phyloP scores from a whole-genome alignment of 2,888 invertebrate genomes.

The Leptarthrus brevirostris region DNA sequence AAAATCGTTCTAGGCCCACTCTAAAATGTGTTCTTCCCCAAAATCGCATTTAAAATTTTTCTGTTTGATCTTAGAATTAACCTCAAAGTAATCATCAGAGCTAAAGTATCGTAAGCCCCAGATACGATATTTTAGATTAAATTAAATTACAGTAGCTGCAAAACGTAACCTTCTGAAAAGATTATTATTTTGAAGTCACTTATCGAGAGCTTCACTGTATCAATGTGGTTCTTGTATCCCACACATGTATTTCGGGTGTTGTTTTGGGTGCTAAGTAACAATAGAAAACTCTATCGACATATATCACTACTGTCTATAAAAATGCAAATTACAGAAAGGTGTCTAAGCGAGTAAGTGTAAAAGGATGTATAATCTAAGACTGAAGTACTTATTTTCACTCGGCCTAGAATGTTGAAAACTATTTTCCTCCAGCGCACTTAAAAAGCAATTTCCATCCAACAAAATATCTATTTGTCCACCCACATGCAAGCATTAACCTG shows the following conservation, averaged over 20 bases:
- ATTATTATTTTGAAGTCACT: too few species aligned
- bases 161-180: too few species aligned
- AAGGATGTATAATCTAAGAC: slow-evolving; percentile 11
- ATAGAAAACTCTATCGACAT: slow-evolving; percentile 3
- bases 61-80: too few species aligned
- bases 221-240: too few species aligned
- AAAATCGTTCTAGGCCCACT: too few species aligned
- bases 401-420: slow-evolving; percentile 1
- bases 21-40: too few species aligned
- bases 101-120: too few species aligned
- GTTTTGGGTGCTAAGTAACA: neutral
- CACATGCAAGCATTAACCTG: slow-evolving; percentile 47
- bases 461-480: slow-evolving; percentile 54
- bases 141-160: too few species aligned
- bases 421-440: slow-evolving; percentile 38
- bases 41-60: too few species aligned
- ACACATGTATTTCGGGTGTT: slow-evolving; percentile 34
- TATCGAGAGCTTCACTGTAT: too few species aligned
- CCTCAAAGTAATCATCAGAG: too few species aligned
- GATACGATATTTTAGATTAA: too few species aligned
- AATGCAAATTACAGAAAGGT: slow-evolving; percentile 34
- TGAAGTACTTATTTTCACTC: slow-evolving; percentile 1
- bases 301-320: slow-evolving; percentile 22
- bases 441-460: slow-evolving; percentile 51
- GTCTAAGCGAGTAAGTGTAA: slow-evolving; percentile 4